Conservation (phyloP, 2,113 vertebrate genomes). For the Siniperca chuatsi region DNA sequence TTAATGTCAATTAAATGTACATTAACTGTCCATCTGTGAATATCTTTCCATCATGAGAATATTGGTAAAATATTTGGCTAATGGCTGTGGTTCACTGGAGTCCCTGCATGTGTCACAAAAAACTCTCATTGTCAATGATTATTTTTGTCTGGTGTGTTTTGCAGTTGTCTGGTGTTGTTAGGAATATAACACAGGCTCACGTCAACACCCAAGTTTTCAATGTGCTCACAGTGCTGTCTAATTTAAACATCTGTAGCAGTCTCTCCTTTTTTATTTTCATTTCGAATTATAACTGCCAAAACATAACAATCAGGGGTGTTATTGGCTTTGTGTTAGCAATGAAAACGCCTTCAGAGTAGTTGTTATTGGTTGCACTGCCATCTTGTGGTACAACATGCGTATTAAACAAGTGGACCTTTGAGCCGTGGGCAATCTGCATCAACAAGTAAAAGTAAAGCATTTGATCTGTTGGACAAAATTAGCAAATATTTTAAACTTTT, state of each 20-base stretch:
- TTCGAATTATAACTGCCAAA: not conserved
- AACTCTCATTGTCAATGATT: not conserved
- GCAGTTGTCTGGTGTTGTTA: not conserved
- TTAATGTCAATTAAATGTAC: not conserved
- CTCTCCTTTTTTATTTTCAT: not conserved
- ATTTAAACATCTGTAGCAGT: not conserved
- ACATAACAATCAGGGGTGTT: not conserved
- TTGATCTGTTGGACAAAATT: not conserved
- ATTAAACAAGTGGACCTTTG: constrained; percentile 8
- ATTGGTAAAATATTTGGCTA: not conserved
- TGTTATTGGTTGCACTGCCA: constrained; percentile 24
- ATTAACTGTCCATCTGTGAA: not conserved
- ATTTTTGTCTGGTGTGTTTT: not conserved
- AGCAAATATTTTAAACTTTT: constrained; percentile 26
- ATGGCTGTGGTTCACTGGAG: not conserved
- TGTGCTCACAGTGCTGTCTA: not conserved
- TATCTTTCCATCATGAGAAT: not conserved
- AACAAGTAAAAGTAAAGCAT: not conserved
- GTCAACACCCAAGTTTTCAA: not conserved
- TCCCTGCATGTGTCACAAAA: not conserved
- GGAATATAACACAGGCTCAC: not conserved
- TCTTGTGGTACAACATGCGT: constrained; percentile 42
- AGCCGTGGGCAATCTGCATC: not conserved
- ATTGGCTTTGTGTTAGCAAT: not conserved
- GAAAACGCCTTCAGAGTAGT: not conserved